Conservation (phyloP, 1,140 invertebrate genomes). For the Dinoponera quadriceps region DNA sequence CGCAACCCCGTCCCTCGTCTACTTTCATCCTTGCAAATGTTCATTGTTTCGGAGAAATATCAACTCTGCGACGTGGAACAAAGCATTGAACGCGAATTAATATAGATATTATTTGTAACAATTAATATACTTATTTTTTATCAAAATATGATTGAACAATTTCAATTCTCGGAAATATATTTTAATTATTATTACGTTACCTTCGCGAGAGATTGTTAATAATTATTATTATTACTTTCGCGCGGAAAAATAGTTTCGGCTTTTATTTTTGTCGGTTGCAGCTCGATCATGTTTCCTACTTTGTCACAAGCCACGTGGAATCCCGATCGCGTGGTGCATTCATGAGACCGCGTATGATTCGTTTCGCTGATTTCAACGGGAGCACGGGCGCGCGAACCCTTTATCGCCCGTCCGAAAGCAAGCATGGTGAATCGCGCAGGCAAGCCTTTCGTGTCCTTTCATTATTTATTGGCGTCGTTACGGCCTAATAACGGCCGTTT, state of each 20-base stretch:
- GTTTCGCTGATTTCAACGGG: conserved; percentile 77
- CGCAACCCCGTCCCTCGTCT: neutral
- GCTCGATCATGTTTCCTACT: conserved; percentile 26
- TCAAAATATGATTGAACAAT: too few species aligned
- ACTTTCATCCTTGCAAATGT: neutral
- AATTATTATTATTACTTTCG: too few species aligned
- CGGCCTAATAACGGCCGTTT: conserved; percentile 75
- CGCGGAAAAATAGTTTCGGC: too few species aligned
- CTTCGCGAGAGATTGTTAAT: too few species aligned
- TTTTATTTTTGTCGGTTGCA: too few species aligned
- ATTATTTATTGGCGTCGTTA: conserved; percentile 84
- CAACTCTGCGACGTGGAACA: too few species aligned
- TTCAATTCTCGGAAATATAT: too few species aligned
- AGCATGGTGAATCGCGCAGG: conserved; percentile 76
- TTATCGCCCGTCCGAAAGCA: conserved; percentile 79
- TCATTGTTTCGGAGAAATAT: neutral
- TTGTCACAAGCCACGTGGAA: conserved; percentile 38
- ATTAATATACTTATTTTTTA: too few species aligned
- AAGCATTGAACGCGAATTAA: too few species aligned
- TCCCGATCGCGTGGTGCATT: conserved; percentile 71
- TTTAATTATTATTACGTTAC: too few species aligned
- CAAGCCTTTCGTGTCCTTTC: conserved; percentile 77
- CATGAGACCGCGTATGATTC: conserved; percentile 78
- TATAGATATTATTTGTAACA: too few species aligned
- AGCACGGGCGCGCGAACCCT: conserved; percentile 74